Percentiles rank a stretch among this genome's conserved stretches.
Conservation (phyloP, 2,888 invertebrate species). For the Physocephala rufipes region DNA sequence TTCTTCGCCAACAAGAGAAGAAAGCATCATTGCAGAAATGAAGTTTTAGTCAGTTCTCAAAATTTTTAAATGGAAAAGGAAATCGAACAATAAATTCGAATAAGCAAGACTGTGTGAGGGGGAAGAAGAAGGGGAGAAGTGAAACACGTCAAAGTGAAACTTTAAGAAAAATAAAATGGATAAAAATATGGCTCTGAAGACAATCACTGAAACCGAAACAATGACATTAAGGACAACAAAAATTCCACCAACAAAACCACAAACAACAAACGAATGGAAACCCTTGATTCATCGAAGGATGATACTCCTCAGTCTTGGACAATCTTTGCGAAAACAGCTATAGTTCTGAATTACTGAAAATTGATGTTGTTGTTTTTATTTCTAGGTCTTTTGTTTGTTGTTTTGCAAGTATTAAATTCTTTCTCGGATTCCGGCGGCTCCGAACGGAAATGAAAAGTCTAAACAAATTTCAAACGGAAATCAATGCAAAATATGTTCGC, state of each 20-base stretch:
- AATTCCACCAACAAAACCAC: neutral
- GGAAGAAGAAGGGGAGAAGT: neutral
- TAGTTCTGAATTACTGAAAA: no score
- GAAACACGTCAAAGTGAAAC: neutral
- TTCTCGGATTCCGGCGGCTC: neutral
- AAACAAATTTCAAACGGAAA: constrained; percentile 2
- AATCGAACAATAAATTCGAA: constrained; percentile 25
- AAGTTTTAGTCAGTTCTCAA: neutral
- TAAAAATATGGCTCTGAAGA: neutral
- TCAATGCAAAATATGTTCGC: no score
- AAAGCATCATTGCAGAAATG: neutral
- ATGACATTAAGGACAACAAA: neutral
- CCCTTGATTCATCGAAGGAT: neutral
- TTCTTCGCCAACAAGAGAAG: neutral
- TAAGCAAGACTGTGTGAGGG: neutral
- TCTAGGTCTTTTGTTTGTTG: no score
- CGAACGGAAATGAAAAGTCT: constrained; percentile 10
- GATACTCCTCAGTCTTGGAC: neutral
- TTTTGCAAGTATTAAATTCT: no score
- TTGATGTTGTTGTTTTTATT: constrained; percentile 8
- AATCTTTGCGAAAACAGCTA: neutral
- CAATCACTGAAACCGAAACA: neutral
- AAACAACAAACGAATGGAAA: neutral
- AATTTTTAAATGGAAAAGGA: constrained; percentile 19
- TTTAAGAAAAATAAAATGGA: neutral